A percentile compares a stretch with the other conserved stretches of the same genome.
phyloP scores from a whole-genome alignment of 2,113 vertebrate species.

The Tetrao urogallus region DNA sequence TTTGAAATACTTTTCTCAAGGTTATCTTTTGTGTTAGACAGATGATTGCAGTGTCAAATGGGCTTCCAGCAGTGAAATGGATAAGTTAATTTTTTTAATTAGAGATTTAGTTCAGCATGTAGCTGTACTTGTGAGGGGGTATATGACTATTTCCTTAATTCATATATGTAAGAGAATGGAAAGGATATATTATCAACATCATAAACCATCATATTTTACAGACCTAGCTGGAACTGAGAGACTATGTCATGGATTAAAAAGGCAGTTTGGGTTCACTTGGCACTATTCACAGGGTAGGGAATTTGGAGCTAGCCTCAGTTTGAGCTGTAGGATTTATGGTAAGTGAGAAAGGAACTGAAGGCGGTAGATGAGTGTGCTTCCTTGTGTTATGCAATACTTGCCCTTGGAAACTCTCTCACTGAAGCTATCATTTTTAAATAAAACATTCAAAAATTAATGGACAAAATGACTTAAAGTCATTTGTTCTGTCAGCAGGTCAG shows the following conservation, averaged over 20 bases:
- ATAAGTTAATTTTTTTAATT: not conserved
- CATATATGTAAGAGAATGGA: not conserved
- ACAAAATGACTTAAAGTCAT: not conserved
- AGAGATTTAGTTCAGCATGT: not conserved
- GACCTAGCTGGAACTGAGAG: not conserved
- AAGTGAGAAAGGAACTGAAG: not conserved
- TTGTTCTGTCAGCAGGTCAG: not conserved
- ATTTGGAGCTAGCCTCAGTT: conserved; percentile 1
- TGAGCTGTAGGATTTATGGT: not conserved
- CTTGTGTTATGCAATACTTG: not conserved
- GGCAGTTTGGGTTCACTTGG: not conserved
- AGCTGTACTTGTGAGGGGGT: not conserved
- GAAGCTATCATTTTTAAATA: not conserved
- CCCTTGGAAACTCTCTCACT: not conserved
- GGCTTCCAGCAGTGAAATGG: not conserved
- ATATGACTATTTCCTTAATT: not conserved
- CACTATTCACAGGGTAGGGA: not conserved
- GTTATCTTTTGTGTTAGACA: not conserved
- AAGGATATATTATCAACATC: not conserved
- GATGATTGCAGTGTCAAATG: not conserved
- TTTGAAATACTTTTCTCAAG: not conserved
- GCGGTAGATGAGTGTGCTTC: not conserved
- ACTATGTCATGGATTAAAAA: not conserved
- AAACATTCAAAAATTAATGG: not conserved
- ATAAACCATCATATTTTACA: not conserved